Evolutionary conservation across 2,888 invertebrate genomes (phyloP).

Genomic region (Synergus japonicus): DNA sequence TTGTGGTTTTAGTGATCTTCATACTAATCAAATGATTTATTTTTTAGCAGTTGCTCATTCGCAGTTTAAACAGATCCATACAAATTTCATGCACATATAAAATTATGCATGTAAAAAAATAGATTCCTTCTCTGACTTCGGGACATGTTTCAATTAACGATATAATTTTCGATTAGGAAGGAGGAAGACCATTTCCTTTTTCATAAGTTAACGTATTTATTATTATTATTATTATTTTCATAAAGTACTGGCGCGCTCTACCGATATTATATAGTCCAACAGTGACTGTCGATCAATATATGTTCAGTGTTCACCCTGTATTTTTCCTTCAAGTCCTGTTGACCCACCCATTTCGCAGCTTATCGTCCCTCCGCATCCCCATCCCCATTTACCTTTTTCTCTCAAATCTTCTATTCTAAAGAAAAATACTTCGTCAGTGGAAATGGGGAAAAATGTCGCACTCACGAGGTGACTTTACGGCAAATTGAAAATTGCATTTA

Average conservation of each 20-base stretch:
- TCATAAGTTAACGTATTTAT: neutral
- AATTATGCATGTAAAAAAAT: neutral
- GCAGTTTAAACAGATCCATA: too few relatives aligned
- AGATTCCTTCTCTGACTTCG: neutral
- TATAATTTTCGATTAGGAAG: neutral
- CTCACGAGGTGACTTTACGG: neutral
- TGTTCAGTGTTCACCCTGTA: neutral
- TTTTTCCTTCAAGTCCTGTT: conserved; percentile 8
- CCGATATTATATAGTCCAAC: neutral
- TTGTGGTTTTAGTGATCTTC: neutral
- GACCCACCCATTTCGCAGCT: conserved; percentile 7
- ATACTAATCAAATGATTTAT: neutral
- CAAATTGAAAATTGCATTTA: conserved; percentile 23
- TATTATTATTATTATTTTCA: neutral
- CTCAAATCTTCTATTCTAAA: neutral
- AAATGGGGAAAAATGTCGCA: neutral
- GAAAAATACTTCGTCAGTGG: conserved; percentile 11
- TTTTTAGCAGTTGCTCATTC: too few relatives aligned
- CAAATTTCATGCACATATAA: too few relatives aligned
- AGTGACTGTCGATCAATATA: conserved; percentile 2
- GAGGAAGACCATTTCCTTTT: neutral
- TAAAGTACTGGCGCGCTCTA: neutral
- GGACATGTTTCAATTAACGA: neutral
- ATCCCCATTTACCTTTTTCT: conserved; percentile 1
- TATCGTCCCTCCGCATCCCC: neutral